Conservation (phyloP, 2,113 vertebrate species). For the Thinocorus orbignyianus region DNA sequence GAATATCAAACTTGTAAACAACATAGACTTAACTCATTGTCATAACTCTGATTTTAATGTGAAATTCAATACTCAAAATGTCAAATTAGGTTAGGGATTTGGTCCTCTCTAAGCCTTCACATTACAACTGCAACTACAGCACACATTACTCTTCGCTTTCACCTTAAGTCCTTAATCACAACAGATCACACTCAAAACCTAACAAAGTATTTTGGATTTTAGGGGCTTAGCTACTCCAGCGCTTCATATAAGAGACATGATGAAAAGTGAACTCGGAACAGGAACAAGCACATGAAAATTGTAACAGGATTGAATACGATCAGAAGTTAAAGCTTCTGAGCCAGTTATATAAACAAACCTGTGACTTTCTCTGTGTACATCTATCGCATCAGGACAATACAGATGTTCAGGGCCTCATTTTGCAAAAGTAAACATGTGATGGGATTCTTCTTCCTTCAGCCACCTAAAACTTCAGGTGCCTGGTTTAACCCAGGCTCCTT, state of each 20-base stretch:
- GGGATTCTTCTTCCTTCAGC: background rate
- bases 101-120: background rate
- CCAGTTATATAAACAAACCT: background rate
- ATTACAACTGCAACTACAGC: background rate
- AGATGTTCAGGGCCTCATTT: background rate
- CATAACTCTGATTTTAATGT: background rate
- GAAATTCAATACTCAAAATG: background rate
- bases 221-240: background rate
- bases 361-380: background rate
- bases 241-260: background rate
- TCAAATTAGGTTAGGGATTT: background rate
- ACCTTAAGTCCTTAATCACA: background rate
- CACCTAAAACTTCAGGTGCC: background rate
- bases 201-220: background rate
- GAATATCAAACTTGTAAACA: background rate
- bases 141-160: background rate
- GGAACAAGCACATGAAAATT: background rate
- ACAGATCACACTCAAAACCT: background rate
- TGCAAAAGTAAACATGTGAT: background rate
- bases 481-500: background rate
- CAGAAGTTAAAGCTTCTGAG: background rate
- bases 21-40: background rate
- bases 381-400: background rate
- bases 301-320: background rate
- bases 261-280: background rate